Conservation (phyloP, 2,797 vertebrate genomes). For the Ceryle rudis region DNA sequence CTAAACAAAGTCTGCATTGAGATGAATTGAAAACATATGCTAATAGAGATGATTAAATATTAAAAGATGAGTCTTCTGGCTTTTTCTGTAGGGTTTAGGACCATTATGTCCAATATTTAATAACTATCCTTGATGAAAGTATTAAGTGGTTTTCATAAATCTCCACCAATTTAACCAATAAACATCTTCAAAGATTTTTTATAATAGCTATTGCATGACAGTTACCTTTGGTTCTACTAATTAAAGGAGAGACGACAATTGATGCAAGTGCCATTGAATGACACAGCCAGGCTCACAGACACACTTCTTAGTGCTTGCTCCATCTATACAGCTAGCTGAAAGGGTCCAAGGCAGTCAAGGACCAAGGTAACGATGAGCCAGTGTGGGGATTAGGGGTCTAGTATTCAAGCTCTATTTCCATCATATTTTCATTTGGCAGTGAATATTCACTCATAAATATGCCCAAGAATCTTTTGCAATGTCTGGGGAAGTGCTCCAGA, state of each 20-base stretch:
- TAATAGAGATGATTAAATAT: constrained; percentile 42
- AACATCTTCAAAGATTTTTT: not conserved
- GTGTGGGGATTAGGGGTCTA: not conserved
- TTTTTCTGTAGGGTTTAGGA: constrained; percentile 2
- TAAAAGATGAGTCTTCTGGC: constrained; percentile 24
- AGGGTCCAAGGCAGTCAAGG: not conserved
- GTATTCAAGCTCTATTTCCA: not conserved
- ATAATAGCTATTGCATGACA: not conserved
- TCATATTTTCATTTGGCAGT: not conserved
- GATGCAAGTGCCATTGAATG: not conserved
- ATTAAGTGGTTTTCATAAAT: not conserved
- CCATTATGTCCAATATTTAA: not conserved
- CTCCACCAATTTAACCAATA: not conserved
- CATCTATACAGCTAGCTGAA: not conserved
- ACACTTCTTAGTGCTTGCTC: not conserved
- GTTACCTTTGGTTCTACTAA: not conserved
- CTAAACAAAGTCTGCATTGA: constrained; percentile 28
- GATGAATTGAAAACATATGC: not conserved
- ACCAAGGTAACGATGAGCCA: not conserved
- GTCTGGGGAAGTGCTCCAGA: not conserved
- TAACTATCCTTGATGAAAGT: not conserved
- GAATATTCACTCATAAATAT: not conserved
- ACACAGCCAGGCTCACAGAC: not conserved
- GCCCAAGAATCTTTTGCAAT: not conserved
- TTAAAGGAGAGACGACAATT: not conserved